Base-by-base conservation (phyloP, 2,888 invertebrate genomes). In the Orchesella flavescens region DNA sequence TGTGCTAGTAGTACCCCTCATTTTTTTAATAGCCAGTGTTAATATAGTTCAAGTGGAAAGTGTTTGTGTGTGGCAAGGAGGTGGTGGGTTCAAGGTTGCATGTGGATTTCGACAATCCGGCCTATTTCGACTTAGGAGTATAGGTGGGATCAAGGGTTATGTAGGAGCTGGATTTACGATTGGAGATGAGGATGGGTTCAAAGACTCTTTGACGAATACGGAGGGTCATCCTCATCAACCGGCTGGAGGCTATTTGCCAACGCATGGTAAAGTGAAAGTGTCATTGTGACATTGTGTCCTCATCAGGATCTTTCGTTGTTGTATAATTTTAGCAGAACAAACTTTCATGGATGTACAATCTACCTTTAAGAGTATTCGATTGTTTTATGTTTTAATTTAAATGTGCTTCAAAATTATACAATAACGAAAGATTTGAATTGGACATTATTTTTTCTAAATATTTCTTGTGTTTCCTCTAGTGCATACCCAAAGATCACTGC, bases 41-140 rank as follows among this genome's bases (percentile, higher is more conserved):
- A 55, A 34, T 75, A n/a, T 75, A 46, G 55, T 55, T 12, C 75
- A 79, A 23, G 86, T 85, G 59, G 44, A 69, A 21, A 79, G 85
- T 19, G 84, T 88, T 71, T 88, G 88, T 84, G 88, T 88, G 19
- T 88, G 88, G 88, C 87, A 88, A 73, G 85, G 87, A 0, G 87
- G 87, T 15, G 86, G 86, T 90, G 96, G 96, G 89, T 95, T 96
- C 92, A 94, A 93, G 90, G 93, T 96, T 90, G 96, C 96, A 93
- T 96, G 96, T 92, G 95, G 95, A 90, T 96, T 96, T 93, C 95
- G 95, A 92, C 96, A 96, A 91, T 95, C 96, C 88, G 94, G 95
- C 89, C 93, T 96, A 89, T 96, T 96, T 93, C 93, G 96, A 90
- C 94, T 96, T 89, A 93, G 96, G 91, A 96, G 96, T 91, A 93